Evolutionary conservation across 2,888 invertebrate species (phyloP), one percentile per base, ranked within the genome.

Genomic region (Hoplodrina blanda): DNA sequence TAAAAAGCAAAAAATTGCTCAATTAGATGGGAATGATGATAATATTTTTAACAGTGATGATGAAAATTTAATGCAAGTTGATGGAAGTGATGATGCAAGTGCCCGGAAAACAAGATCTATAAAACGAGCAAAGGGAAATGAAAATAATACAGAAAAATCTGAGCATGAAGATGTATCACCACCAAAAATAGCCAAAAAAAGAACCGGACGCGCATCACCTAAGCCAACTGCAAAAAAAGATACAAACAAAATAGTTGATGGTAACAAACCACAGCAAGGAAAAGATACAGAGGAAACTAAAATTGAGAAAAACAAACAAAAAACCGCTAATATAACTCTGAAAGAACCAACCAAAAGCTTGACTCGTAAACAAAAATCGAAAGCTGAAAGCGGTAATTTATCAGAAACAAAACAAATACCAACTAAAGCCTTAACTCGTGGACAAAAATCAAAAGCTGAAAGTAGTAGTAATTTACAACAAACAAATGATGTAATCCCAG

Each of bases 11-110:
- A 91, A 90, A 67, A 94, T 97, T 77, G 89, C 96, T 0, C 97
- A 97, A 85, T 82, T 97, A 57, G 97, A 97, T 92, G 97, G 97
- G 5, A 93, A 90, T 87, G 86, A 93, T 87, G 74, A 77, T 17
- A 56, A 57, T 8, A 52, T 13, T 33, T 13, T 60, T 82, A 82
- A 82, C 62, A 84, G 78, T 82, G 87, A 90, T 30, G 78, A 75
- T 73, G 85, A 89, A 49, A 89, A 91, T 76, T 92, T 91, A 57
- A 82, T 85, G 83, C 83, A 83, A 78, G 46, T 83, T 19, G 83
- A 83, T 76, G 83, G 83, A 19, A 74, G n/a, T 69, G 83, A 83
- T 65, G 95, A 95, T 75, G 60, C 76, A 63, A 63, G n/a, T 55
- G 33, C 76, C 17, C 73, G 80, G 59, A 91, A 85, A 83, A 89